Evolutionary conservation across 1,140 invertebrate species (phyloP).

Genomic region (Cepaea nemoralis): DNA sequence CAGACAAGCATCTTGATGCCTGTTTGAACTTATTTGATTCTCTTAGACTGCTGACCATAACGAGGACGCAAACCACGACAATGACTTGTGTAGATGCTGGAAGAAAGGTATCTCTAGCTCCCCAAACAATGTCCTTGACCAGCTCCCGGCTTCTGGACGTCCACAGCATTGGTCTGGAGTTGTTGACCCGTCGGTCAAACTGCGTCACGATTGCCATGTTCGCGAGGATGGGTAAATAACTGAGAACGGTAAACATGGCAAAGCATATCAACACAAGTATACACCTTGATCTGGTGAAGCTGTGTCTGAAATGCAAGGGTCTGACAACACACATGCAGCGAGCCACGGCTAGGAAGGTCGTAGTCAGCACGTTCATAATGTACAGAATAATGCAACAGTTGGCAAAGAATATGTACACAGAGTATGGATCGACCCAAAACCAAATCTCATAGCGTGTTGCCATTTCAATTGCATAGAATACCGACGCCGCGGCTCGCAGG

Average conservation of each 20-base stretch:
- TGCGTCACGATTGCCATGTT: background rate
- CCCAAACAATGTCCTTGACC: background rate
- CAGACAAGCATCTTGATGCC: too few species aligned
- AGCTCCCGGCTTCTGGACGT: background rate
- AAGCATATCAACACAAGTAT: background rate
- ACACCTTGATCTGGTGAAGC: background rate
- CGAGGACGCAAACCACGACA: background rate
- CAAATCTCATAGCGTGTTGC: background rate
- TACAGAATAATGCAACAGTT: background rate
- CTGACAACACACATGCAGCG: constrained; percentile 8
- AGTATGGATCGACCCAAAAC: background rate
- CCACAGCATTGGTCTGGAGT: background rate
- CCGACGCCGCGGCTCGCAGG: background rate
- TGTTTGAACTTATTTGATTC: background rate
- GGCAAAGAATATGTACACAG: background rate
- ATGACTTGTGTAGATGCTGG: background rate
- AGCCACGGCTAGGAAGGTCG: constrained; percentile 8
- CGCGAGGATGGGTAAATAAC: background rate
- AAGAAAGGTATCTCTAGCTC: background rate
- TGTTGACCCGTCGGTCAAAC: background rate
- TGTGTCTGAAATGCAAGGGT: background rate
- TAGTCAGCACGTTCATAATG: background rate
- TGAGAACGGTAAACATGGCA: background rate
- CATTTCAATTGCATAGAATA: background rate
- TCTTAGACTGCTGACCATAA: background rate